Base-by-base conservation (phyloP, 2,113 vertebrate genomes). In the Echinops telfairi region DNA sequence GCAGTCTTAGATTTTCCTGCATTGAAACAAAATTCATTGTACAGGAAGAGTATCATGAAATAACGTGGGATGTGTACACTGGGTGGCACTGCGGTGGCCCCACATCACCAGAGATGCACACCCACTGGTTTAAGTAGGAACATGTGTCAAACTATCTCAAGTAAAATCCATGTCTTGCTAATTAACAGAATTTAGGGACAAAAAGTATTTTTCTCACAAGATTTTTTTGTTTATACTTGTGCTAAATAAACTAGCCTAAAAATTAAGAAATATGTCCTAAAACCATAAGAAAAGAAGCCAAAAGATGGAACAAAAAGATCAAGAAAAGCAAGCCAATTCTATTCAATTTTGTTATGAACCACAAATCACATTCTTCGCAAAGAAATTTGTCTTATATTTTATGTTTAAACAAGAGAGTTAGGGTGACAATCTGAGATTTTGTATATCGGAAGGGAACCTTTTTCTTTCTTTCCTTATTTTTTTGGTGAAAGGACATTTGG, bases 341-440 rank as follows among this genome's bases (percentile, higher is more conserved):
- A 83, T 92, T 93, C 57, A n/a, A 40, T 71, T 88, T 87, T 89
- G 40, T 47, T 62, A 14, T 81, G 2, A 93, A 3, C 33, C 25
- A 94, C 36, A 91, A 90, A 75, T 88, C 57, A 88, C 14, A 85
- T 83, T 92, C 75, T 89, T 95, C 15, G 85, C 60, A 33, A 8
- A 78, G 87, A 95, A 90, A 93, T 78, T 73, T 53, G 10, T 3
- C 23, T 22, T 36, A 7, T 27, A 77, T 23, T 83, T 95, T 93
- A 90, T 85, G 86, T 47, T 90, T 64, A 92, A 92, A 64, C 27
- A 78, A 4, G 23, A 36, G 4, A 9, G 16, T 47, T 92, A n/a
- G 16, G 62, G 83, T 33, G 64, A 64, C 29, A 36, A 82, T 68
- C 29, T 47, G 36, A 86, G 23, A 53, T 87, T 94, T 38, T 86